A percentile compares a stretch with the other conserved stretches of the same genome.
Conservation (phyloP, 2,797 vertebrate genomes). For the Sebastes miniatus region DNA sequence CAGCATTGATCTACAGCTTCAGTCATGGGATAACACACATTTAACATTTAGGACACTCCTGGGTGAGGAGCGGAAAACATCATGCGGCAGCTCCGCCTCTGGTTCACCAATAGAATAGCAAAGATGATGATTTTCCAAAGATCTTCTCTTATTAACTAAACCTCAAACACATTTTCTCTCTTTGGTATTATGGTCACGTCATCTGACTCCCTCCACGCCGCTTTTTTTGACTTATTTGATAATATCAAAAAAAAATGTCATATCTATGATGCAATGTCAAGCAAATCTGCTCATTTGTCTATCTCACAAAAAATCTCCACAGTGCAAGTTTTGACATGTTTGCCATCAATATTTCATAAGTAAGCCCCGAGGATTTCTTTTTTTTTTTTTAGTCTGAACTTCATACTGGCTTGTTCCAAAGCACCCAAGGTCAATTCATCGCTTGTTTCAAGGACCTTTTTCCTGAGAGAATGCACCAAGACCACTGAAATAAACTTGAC, state of each 20-base stretch:
- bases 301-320: constrained; percentile 59
- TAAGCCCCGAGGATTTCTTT: constrained; percentile 32
- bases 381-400: constrained; percentile 40
- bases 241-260: constrained; percentile 60
- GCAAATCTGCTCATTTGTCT: constrained; percentile 75
- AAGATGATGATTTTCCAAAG: neutral
- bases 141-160: constrained; percentile 3
- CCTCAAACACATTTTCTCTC: constrained; percentile 26
- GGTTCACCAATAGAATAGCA: constrained; percentile 21
- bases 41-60: constrained; percentile 47
- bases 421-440: constrained; percentile 47
- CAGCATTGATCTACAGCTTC: constrained; percentile 75
- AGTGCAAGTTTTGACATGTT: constrained; percentile 69
- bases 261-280: constrained; percentile 73
- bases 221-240: constrained; percentile 59
- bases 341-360: constrained; percentile 68
- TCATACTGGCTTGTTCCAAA: constrained; percentile 30
- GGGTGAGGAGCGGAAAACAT: neutral
- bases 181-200: constrained; percentile 52
- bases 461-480: constrained; percentile 13
- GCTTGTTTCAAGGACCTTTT: constrained; percentile 35
- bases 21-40: constrained; percentile 67
- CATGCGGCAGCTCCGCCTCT: constrained; percentile 3
- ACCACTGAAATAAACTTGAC: constrained; percentile 16
- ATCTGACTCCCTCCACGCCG: constrained; percentile 21